These are phyloP conservation scores for Lepeophtheirus salmonis DNA, from an alignment of 1,140 invertebrate species.

Conservation along the genomic window DNA sequence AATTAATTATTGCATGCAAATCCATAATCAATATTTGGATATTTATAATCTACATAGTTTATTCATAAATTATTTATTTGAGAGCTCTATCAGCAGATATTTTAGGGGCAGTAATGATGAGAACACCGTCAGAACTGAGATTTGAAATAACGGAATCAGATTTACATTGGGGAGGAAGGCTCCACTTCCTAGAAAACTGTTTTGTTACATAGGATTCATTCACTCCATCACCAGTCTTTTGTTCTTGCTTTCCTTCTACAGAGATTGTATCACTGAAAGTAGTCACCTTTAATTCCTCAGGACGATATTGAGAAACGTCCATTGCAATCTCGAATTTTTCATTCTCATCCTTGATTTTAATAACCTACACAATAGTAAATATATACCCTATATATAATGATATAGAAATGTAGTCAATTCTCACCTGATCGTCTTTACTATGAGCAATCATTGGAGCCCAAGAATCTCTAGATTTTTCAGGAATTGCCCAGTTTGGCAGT, in stretches of 20 bases:
- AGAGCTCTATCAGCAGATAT: constrained; percentile 1
- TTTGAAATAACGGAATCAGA: constrained; percentile 7
- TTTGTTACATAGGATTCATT: not conserved
- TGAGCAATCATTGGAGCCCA: constrained; percentile 4
- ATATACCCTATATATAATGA: not conserved
- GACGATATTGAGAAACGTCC: constrained; percentile 17
- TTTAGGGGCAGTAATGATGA: constrained; percentile 12
- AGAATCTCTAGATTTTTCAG: not conserved
- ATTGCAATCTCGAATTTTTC: constrained; percentile 19
- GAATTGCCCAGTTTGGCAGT: constrained; percentile 11
- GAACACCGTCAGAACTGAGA: constrained; percentile 12
- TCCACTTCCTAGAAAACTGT: constrained; percentile 19
- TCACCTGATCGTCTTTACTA: constrained; percentile 2
- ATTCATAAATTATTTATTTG: too few relatives aligned
- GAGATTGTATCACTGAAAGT: constrained; percentile 7
- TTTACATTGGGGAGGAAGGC: constrained; percentile 9
- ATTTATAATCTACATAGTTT: too few relatives aligned
- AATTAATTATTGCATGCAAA: too few relatives aligned
- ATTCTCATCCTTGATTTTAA: constrained; percentile 13
- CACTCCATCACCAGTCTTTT: constrained; percentile 3
- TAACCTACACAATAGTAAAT: constrained; percentile 1
- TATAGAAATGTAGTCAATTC: not conserved
- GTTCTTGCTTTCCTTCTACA: constrained; percentile 18
- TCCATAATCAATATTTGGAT: too few relatives aligned
- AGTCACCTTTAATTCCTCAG: constrained; percentile 18